phyloP scores from a whole-genome alignment of 2,888 invertebrate species.

The Orthosia incerta region DNA sequence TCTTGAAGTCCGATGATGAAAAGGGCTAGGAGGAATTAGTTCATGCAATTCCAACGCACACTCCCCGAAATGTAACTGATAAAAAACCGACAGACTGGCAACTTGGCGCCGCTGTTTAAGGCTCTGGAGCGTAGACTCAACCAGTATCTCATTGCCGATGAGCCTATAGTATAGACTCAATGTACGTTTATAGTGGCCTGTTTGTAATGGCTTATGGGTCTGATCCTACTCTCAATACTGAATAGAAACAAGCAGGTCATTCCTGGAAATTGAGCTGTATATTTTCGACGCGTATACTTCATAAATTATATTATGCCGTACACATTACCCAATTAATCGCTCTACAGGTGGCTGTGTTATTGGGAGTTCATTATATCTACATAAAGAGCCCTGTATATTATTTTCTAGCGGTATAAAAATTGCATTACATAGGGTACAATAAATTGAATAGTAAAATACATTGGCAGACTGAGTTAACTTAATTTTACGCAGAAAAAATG shows the following conservation, averaged over 20 bases:
- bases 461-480: background rate
- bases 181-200: background rate
- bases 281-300: conserved; percentile 7
- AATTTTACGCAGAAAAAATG: background rate
- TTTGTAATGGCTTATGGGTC: background rate
- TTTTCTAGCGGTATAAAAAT: background rate
- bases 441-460: background rate
- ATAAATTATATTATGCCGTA: conserved; percentile 17
- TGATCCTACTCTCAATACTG: background rate
- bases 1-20: no score
- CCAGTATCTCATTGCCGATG: no score
- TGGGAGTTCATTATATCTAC: conserved; percentile 12
- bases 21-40: no score
- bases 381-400: conserved; percentile 2
- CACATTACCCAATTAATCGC: conserved; percentile 39
- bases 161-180: background rate
- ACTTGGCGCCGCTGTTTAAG: no score
- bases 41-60: no score
- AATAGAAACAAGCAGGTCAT: background rate
- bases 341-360: conserved; percentile 36
- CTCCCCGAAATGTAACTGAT: no score
- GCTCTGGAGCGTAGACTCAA: no score
- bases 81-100: no score
- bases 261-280: background rate
- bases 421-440: background rate